Conservation (phyloP, 2,888 invertebrate genomes). For the Priocnemis perturbator region DNA sequence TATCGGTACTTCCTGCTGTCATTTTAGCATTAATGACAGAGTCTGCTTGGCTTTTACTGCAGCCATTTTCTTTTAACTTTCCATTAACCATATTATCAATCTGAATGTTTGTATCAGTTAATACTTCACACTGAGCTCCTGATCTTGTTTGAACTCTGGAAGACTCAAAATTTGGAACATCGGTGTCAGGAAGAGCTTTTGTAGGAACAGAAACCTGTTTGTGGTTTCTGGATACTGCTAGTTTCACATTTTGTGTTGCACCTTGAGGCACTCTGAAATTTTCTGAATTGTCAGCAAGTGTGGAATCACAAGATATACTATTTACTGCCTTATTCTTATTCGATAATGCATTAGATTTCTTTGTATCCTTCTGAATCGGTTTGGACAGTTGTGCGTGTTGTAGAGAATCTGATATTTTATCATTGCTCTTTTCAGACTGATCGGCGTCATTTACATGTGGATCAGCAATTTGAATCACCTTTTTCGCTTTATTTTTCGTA, state of each 20-base stretch:
- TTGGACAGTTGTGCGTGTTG: slow-evolving; percentile 54
- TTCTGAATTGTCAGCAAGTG: slow-evolving; percentile 40
- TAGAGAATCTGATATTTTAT: slow-evolving; percentile 41
- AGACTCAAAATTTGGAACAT: slow-evolving; percentile 71
- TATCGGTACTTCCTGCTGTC: slow-evolving; percentile 51
- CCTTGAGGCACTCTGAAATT: slow-evolving; percentile 41
- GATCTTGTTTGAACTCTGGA: slow-evolving; percentile 73
- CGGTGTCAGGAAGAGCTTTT: slow-evolving; percentile 69
- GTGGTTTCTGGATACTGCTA: slow-evolving; percentile 45
- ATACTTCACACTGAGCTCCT: slow-evolving; percentile 61
- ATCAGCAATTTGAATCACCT: slow-evolving; percentile 30
- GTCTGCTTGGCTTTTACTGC: slow-evolving; percentile 72
- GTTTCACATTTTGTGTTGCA: slow-evolving; percentile 47
- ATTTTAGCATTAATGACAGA: slow-evolving; percentile 73
- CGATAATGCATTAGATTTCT: slow-evolving; percentile 39
- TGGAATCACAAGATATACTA: slow-evolving; percentile 24
- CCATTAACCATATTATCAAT: slow-evolving; percentile 33
- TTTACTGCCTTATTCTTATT: slow-evolving; percentile 45
- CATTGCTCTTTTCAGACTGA: slow-evolving; percentile 37
- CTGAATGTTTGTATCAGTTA: slow-evolving; percentile 30
- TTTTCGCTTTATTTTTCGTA: slow-evolving; percentile 50
- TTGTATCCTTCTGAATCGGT: slow-evolving; percentile 40
- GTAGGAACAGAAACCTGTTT: slow-evolving; percentile 62
- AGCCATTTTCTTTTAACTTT: slow-evolving; percentile 48
- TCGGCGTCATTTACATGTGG: slow-evolving; percentile 35